Evolutionary conservation across 2,113 vertebrate species (phyloP), one percentile per base, ranked within the genome.

Genomic region (Entomyzon cyanotis): DNA sequence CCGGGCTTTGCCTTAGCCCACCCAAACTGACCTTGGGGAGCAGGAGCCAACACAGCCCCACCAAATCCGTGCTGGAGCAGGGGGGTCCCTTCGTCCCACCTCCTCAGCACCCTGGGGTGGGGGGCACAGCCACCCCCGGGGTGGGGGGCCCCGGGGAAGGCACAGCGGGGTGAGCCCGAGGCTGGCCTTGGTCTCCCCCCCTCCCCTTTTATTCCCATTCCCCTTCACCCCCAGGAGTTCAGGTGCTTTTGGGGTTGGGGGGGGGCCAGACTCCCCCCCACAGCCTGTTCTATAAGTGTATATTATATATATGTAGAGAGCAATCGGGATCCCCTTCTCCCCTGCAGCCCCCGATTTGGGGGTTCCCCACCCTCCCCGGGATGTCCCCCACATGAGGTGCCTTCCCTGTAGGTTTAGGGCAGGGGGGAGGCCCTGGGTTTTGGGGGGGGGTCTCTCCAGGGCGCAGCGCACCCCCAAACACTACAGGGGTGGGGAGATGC

Each of bases 271-370:
- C 46, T 50, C 70, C 30, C 79, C 96, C 95, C 73, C 95, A 95
- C 37, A 37, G 93, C 67, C 90, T 97, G 95, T 98, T 97, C 93
- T 97, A 97, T 98, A 96, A 85, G 77, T 97, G 96, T 97, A 97
- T 96, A 98, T 97, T 97, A 97, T 97, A 97, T 95, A 97, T 97
- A 97, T 97, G 93, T 95, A 97, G 95, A 97, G 96, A 95, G 96
- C 91, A 95, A 56, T 63, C 4, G 37, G 37, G 53, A 39, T 50
- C 39, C 91, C 33, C n/a, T 58, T 74, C 55, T 78, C 42, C 47
- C 92, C 77, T 25, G 11, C 52, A 52, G 59, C 68, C 59, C 68
- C 76, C 33, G 2, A 14, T 49, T 33, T 23, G 41, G 71, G 79
- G 87, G 42, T 25, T 35, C 47, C 14, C 30, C 33, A 33, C 47